These are phyloP conservation scores for Andrena praecox DNA, from an alignment of 2,888 invertebrate genomes.

Conservation along the genomic window DNA sequence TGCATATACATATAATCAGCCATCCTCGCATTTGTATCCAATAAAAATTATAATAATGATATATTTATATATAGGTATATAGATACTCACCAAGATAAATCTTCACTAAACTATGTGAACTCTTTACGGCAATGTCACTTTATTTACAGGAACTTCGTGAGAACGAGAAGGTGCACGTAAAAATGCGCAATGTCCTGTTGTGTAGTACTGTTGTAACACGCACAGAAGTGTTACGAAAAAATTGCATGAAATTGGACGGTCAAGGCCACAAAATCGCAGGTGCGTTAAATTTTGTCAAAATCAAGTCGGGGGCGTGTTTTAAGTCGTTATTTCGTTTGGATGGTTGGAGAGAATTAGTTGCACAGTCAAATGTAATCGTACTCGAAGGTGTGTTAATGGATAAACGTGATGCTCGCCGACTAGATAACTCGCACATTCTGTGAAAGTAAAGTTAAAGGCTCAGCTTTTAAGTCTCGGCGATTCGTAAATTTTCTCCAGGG, in stretches of 20 bases:
- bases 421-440: constrained; percentile 6
- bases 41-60: constrained; percentile 55
- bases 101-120: constrained; percentile 56
- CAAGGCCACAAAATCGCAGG: constrained; percentile 39
- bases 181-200: constrained; percentile 44
- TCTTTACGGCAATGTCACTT: constrained; percentile 56
- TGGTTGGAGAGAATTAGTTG: not conserved
- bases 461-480: not conserved
- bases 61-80: constrained; percentile 34
- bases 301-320: constrained; percentile 20
- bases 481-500: not conserved
- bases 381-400: constrained; percentile 9
- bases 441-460: constrained; percentile 15
- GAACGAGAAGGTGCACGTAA: constrained; percentile 51
- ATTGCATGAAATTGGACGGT: constrained; percentile 40
- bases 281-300: constrained; percentile 49
- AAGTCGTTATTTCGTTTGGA: constrained; percentile 15
- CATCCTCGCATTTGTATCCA: constrained; percentile 29
- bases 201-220: constrained; percentile 38
- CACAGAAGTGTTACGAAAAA: constrained; percentile 27
- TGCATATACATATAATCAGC: constrained; percentile 37
- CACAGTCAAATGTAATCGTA: constrained; percentile 7
- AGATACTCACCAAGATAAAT: constrained; percentile 57
- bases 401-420: not conserved
- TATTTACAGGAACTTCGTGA: constrained; percentile 45